Evolutionary conservation across 1,140 invertebrate genomes (phyloP), one percentile per base, ranked within the genome.

Genomic region (Bombus sylvicola): DNA sequence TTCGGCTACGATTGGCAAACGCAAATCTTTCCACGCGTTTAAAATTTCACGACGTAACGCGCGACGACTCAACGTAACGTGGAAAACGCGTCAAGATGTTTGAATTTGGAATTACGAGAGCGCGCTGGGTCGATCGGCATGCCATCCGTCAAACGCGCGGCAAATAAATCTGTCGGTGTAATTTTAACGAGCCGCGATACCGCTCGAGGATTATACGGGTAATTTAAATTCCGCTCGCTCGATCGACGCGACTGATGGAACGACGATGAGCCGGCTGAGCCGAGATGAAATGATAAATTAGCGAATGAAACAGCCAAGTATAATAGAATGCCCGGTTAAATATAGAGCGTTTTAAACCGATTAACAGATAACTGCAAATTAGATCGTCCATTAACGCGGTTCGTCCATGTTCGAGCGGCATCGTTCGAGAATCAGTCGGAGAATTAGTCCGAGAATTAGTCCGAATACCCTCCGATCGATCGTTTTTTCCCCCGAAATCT

Each of bases 231-330:
- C 75, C n/a, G 28, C 37, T 64, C 75, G 75, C 15, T 64, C 37
- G 39, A 77, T 77, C 57, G 75, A 64, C 28, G 57, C 53, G 31
- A 9, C 57, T 31, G 57, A 77, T 77, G 57, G 57, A 41, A 77
- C 57, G 53, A 15, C 47, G 75, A 77, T 64, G 57, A 77, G 57
- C 34, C 37, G 75, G 75, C 25, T 39, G 25, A n/a, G 8, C 57
- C 37, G 57, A 41, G 57, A 77, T 77, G 75, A 77, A 77, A 77
- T 59, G 75, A 77, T 77, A 59, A 77, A 77, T 77, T 77, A 77
- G 75, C 28, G 73, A 41, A 77, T 8, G 28, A 39, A 64, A 59
- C 75, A 18, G 73, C 18, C 5, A 59, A 62, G 57, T 77, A 53
- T 22, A 53, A 53, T 53, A 41, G 75, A 77, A 62, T 1, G 43